A percentile compares a stretch with the other conserved stretches of the same genome.
These are phyloP conservation scores for Papilio glaucus DNA, from an alignment of 1,140 invertebrate species.

Conservation along the genomic window DNA sequence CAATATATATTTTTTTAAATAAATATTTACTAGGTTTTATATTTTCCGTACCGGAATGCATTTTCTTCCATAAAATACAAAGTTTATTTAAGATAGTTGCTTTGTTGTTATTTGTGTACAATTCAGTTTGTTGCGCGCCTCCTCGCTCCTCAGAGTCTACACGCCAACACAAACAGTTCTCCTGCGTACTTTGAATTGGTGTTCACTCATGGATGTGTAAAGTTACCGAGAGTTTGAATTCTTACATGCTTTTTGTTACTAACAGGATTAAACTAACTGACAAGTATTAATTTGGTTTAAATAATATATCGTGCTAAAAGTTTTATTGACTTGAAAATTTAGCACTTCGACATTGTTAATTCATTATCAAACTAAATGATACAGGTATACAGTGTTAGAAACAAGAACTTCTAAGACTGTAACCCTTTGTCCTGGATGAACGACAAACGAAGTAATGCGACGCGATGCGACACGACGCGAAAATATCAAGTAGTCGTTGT, in stretches of 20 bases:
- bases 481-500: too few species aligned
- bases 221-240: slow-evolving; percentile 4
- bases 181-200: slow-evolving; percentile 25
- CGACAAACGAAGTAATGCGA: too few species aligned
- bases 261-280: not conserved
- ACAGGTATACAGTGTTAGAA: too few species aligned
- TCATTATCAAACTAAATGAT: too few species aligned
- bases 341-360: not conserved
- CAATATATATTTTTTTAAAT: too few species aligned
- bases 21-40: too few species aligned
- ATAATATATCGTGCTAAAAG: not conserved
- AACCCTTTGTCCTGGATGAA: too few species aligned
- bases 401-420: too few species aligned
- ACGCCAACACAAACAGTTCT: slow-evolving; percentile 28
- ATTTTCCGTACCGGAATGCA: not conserved
- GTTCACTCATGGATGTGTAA: slow-evolving; percentile 23
- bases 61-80: not conserved
- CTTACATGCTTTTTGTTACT: not conserved
- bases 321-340: not conserved
- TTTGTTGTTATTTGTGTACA: slow-evolving; percentile 17
- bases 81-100: slow-evolving; percentile 4
- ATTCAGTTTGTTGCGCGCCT: slow-evolving; percentile 9
- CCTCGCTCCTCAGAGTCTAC: not conserved
- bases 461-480: too few species aligned
- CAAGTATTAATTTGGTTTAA: not conserved